Evolutionary conservation across 2,113 vertebrate genomes (phyloP), one percentile per base, ranked within the genome.

Genomic region (Rhegmatorhina hoffmannsi): DNA sequence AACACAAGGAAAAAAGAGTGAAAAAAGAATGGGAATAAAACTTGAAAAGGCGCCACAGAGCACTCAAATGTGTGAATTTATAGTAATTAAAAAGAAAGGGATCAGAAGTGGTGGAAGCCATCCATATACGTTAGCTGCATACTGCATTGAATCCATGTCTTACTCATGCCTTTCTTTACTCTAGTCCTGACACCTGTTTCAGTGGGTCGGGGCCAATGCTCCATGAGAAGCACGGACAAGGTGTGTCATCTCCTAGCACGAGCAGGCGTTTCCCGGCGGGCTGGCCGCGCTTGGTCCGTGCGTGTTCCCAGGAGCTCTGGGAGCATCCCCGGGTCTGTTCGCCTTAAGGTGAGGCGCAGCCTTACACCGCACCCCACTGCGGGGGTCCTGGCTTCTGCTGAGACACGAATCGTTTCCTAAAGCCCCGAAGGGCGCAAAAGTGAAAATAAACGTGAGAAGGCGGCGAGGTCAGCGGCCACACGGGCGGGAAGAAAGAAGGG

Each of bases 391-490:
- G 26, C 70, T 49, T 33, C 70, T 17, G 8, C 14, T 6, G 4
- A 7, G 17, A 11, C 34, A 9, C 8, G 2, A 5, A 13, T 2
- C 3, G 1, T 1, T 21, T 55, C 20, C 44, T n/a, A 24, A n/a
- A 56, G 3, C 11, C 28, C 3, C 4, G 1, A 4, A 17, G 4
- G 7, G 15, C 2, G 1, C 10, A 6, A 34, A 72, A 33, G 17
- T 1, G 25, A 4, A 28, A 53, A 25, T 0, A 26, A 26, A 19
- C 0, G 11, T 0, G 36, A 2, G 43, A 3, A 31, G 23, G 23
- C 1, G 6, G 6, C 2, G 11, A 11, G 14, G 13, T 2, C 12
- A 15, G 28, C 3, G 8, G 10, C n/a, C 0, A 4, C 8, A 11
- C 6, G 4, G 19, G 11, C 17, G 1, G 1, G 0, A 6, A 5